Evolutionary conservation across 2,797 vertebrate genomes (phyloP).

Genomic region (Sebastes matsubarae): DNA sequence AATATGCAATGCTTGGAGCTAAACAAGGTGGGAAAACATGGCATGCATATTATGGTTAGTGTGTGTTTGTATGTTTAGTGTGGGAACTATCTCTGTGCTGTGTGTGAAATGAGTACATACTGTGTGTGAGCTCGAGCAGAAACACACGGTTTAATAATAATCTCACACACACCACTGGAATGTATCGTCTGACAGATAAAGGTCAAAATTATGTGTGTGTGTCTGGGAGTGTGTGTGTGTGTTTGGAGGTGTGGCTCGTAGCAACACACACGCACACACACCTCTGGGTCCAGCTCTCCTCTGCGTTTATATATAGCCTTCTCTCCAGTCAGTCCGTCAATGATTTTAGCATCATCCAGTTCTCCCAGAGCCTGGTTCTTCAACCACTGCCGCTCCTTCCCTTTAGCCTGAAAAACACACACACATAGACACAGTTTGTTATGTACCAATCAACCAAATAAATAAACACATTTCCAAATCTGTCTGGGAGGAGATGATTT

Average conservation of each 20-base stretch:
- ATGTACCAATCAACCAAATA: background rate
- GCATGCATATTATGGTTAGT: conserved; percentile 51
- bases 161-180: conserved; percentile 65
- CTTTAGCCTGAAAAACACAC: conserved; percentile 88
- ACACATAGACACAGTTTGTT: background rate
- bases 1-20: conserved; percentile 48
- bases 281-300: conserved; percentile 94
- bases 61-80: conserved; percentile 55
- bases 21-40: conserved; percentile 55
- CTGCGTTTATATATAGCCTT: conserved; percentile 95
- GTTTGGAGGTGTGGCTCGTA: conserved; percentile 32
- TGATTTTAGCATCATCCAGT: conserved; percentile 96
- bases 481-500: background rate
- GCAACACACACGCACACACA: conserved; percentile 69
- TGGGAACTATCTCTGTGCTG: conserved; percentile 28
- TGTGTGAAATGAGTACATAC: conserved; percentile 12
- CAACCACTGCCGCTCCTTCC: conserved; percentile 97
- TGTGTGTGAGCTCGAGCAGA: conserved; percentile 25
- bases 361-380: conserved; percentile 95
- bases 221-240: conserved; percentile 9
- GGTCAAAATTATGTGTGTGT: conserved; percentile 47
- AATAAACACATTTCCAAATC: conserved; percentile 2
- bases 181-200: conserved; percentile 56
- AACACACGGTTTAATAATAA: conserved; percentile 54
- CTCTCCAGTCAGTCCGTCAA: conserved; percentile 95